Percentiles rank a stretch among this genome's conserved stretches.
These are phyloP conservation scores for Lycia hirtaria DNA, from an alignment of 2,888 invertebrate genomes.

Conservation along the genomic window DNA sequence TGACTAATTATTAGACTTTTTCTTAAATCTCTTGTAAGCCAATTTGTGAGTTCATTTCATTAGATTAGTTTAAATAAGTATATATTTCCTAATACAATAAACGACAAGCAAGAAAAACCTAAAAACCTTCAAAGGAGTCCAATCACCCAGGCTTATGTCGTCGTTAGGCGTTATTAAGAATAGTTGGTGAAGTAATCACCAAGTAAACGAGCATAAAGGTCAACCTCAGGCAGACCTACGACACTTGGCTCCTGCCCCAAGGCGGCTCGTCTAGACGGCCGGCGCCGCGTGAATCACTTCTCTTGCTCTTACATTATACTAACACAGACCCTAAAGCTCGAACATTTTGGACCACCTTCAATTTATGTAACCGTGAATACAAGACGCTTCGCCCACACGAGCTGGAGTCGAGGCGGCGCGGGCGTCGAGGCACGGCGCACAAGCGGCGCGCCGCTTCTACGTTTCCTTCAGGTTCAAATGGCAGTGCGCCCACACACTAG, in stretches of 20 bases:
- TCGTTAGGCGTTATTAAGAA: slow-evolving; percentile 1
- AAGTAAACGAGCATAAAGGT: slow-evolving; percentile 7
- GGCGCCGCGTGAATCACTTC: slow-evolving; percentile 23
- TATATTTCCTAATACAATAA: too few species aligned
- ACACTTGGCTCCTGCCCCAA: slow-evolving; percentile 13
- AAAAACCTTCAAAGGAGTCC: background rate
- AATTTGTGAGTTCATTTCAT: too few species aligned
- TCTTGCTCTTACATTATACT: background rate
- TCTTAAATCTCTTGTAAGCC: too few species aligned
- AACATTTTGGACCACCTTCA: background rate
- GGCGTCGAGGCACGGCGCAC: too few species aligned
- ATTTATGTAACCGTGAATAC: too few species aligned
- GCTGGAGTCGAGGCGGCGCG: too few species aligned
- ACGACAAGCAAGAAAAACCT: background rate
- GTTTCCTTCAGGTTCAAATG: too few species aligned
- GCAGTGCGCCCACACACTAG: too few species aligned
- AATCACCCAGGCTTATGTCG: background rate
- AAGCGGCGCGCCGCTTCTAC: too few species aligned
- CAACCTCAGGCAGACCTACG: slow-evolving; percentile 14
- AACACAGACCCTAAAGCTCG: background rate
- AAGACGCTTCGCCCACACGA: too few species aligned
- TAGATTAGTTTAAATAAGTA: too few species aligned
- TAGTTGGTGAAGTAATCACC: slow-evolving; percentile 3
- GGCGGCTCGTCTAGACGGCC: slow-evolving; percentile 26
- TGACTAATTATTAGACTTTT: too few species aligned